These are phyloP conservation scores for Magallana nippona DNA, from an alignment of 2,888 invertebrate species.

Conservation along the genomic window DNA sequence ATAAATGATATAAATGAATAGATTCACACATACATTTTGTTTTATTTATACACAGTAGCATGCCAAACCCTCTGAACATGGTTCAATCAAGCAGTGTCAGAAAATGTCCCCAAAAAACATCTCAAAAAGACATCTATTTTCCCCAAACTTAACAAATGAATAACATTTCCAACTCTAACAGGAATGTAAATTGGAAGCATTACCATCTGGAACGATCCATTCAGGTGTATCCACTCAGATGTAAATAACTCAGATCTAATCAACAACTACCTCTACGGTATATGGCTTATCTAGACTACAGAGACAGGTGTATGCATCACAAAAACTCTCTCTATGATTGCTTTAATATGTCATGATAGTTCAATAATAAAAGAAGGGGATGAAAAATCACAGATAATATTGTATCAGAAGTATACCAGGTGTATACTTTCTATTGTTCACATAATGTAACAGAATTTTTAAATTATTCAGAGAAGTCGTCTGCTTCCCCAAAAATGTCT, in stretches of 20 bases:
- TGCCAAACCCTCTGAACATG: neutral
- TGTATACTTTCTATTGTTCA: conserved; percentile 31
- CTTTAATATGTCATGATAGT: conserved; percentile 22
- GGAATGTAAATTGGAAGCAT: conserved; percentile 6
- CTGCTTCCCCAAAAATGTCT: neutral
- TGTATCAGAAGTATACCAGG: neutral
- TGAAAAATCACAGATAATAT: conserved; percentile 28
- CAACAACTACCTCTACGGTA: neutral
- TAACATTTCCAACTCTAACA: neutral
- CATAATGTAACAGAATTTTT: neutral
- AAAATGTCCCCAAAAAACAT: neutral
- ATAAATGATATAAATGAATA: neutral
- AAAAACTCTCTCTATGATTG: neutral
- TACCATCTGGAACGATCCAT: too few species aligned
- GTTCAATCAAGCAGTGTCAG: neutral
- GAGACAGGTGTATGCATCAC: conserved; percentile 28
- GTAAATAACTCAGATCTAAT: neutral
- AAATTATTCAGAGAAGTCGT: neutral
- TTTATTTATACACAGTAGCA: neutral
- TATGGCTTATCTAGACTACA: neutral
- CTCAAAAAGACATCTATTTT: neutral
- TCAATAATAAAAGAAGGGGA: neutral
- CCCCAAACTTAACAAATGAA: neutral
- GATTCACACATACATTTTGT: neutral
- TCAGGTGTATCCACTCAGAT: neutral